Evolutionary conservation across 2,888 invertebrate species (phyloP).

Genomic region (Ennomos fuscantarius): DNA sequence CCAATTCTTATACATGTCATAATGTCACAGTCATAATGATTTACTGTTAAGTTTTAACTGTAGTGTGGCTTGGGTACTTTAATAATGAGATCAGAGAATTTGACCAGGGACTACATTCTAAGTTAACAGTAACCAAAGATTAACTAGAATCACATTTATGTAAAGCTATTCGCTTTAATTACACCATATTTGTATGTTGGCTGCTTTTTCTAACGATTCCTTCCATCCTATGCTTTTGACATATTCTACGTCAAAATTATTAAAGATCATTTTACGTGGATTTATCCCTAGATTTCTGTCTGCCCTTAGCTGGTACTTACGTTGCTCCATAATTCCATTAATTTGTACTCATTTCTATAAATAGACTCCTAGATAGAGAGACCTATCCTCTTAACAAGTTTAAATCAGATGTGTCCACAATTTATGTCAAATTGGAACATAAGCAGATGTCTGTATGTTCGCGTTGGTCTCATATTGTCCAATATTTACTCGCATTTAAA

Average conservation of each 20-base stretch:
- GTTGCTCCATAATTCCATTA: constrained; percentile 17
- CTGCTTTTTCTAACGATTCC: constrained; percentile 19
- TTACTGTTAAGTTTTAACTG: constrained; percentile 59
- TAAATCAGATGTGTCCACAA: constrained; percentile 39
- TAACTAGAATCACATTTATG: constrained; percentile 23
- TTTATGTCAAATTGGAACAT: constrained; percentile 43
- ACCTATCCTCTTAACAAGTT: constrained; percentile 38
- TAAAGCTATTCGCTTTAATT: constrained; percentile 23
- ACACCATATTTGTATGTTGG: constrained; percentile 17
- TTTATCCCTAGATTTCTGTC: not conserved
- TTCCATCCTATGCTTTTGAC: not conserved
- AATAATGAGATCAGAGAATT: constrained; percentile 36
- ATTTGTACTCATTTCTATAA: constrained; percentile 33
- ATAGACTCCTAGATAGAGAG: constrained; percentile 38
- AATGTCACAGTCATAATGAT: constrained; percentile 60
- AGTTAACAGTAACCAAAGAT: constrained; percentile 16
- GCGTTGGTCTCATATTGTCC: constrained; percentile 54
- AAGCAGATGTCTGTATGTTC: constrained; percentile 50
- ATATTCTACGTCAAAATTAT: not conserved
- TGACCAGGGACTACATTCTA: constrained; percentile 25
- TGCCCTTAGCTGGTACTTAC: constrained; percentile 13
- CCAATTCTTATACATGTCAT: constrained; percentile 68
- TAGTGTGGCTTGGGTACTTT: constrained; percentile 26
- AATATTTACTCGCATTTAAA: constrained; percentile 68
- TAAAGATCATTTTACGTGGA: constrained; percentile 6